Evolutionary conservation across 2,888 invertebrate species (phyloP).

Genomic region (Exocentrus adspersus): DNA sequence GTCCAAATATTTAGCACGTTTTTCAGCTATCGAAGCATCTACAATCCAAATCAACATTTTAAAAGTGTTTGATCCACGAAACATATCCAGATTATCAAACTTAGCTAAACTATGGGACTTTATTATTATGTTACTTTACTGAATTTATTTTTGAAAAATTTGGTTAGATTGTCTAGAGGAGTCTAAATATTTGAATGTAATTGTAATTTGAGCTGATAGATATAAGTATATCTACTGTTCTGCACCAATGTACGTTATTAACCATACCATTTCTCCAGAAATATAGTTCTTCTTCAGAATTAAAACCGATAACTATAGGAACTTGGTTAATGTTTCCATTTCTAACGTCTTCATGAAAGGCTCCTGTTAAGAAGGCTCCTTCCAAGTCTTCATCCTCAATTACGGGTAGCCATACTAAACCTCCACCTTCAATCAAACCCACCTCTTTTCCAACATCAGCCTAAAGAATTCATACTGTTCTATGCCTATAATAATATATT

Average conservation of each 20-base stretch:
- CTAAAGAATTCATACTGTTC: background rate
- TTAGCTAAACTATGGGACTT: no score
- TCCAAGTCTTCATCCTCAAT: constrained; percentile 24
- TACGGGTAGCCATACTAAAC: background rate
- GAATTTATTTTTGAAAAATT: no score
- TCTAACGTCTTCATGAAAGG: constrained; percentile 23
- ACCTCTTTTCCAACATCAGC: background rate
- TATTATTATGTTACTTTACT: no score
- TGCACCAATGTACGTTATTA: no score
- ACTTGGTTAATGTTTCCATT: constrained; percentile 30
- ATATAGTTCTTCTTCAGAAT: constrained; percentile 32
- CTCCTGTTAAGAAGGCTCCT: constrained; percentile 20
- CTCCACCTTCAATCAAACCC: background rate
- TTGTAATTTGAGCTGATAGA: no score
- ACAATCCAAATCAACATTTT: background rate
- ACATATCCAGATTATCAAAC: no score
- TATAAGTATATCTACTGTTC: no score
- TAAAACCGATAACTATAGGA: constrained; percentile 34
- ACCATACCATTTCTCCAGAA: constrained; percentile 1
- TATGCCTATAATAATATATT: background rate
- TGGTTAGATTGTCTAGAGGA: no score
- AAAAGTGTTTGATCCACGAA: no score
- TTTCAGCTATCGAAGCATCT: background rate
- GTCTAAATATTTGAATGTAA: no score
- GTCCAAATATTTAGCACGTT: background rate